Conservation (phyloP, 1,140 invertebrate species). For the Pogonus chalceus region DNA sequence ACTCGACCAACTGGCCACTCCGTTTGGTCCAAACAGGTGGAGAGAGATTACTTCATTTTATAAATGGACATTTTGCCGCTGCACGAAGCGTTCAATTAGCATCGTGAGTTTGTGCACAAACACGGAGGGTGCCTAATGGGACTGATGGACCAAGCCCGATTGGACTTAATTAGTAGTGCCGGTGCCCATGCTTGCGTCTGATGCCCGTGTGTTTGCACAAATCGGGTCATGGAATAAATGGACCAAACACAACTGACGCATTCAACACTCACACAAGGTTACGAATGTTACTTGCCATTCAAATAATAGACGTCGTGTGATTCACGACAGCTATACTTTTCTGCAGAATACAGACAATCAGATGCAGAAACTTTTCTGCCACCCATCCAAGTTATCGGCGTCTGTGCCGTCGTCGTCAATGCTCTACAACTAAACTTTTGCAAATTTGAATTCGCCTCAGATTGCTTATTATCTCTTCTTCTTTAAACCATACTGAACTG, state of each 20-base stretch:
- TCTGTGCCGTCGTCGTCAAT: no score
- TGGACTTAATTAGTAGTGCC: conserved; percentile 44
- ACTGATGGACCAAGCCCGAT: conserved; percentile 39
- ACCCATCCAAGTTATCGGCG: no score
- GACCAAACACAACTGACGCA: not conserved
- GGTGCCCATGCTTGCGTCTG: no score
- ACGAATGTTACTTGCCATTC: not conserved
- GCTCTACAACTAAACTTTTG: no score
- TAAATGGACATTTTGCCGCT: conserved; percentile 24
- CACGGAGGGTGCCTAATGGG: conserved; percentile 36
- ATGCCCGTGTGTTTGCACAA: conserved; percentile 25
- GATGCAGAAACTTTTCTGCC: no score
- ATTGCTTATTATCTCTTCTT: no score
- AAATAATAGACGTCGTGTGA: not conserved
- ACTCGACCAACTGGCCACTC: no score
- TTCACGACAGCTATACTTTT: no score
- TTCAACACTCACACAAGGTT: not conserved
- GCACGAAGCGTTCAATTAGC: conserved; percentile 31
- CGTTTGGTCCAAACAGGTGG: conserved; percentile 13
- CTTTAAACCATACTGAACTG: no score
- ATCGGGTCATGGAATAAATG: conserved; percentile 2
- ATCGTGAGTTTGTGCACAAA: conserved; percentile 33
- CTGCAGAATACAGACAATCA: no score
- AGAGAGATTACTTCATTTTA: conserved; percentile 19
- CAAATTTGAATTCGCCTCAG: no score